A percentile compares a stretch with the other conserved stretches of the same genome.
Evolutionary conservation across 1,140 invertebrate genomes (phyloP).

Genomic region (Solenopsis fugax): DNA sequence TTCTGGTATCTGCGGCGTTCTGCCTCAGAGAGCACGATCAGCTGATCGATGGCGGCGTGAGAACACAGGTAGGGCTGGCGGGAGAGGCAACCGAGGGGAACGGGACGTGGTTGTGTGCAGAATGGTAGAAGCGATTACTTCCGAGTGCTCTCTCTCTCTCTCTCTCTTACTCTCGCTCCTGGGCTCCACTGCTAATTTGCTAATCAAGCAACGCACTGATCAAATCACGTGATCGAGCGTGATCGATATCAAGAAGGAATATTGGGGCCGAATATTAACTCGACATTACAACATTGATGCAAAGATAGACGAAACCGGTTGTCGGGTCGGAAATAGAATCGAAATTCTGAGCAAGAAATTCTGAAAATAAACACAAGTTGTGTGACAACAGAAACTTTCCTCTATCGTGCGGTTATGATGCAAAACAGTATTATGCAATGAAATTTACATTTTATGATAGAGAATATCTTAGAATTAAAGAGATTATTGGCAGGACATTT

Average conservation of each 20-base stretch:
- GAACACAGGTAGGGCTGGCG: not conserved
- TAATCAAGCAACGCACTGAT: conserved; percentile 65
- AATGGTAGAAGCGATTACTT: conserved; percentile 58
- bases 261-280: conserved; percentile 9
- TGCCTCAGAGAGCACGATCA: conserved; percentile 55
- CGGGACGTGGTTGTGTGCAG: not conserved
- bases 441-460: not conserved
- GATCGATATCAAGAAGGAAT: conserved; percentile 44
- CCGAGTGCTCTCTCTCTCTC: conserved; percentile 13
- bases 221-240: conserved; percentile 52
- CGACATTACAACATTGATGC: conserved; percentile 8
- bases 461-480: not conserved
- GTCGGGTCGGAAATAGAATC: not conserved
- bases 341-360: not conserved
- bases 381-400: not conserved
- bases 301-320: not conserved
- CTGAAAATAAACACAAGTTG: not conserved
- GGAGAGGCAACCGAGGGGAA: not conserved
- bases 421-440: not conserved
- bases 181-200: conserved; percentile 58
- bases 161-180: not conserved
- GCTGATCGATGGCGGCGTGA: conserved; percentile 59
- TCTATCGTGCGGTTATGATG: not conserved
- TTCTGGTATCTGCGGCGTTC: conserved; percentile 64
- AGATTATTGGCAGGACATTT: not conserved